Evolutionary conservation across 2,797 vertebrate genomes (phyloP).

Genomic region (Enteromius argenteus): DNA sequence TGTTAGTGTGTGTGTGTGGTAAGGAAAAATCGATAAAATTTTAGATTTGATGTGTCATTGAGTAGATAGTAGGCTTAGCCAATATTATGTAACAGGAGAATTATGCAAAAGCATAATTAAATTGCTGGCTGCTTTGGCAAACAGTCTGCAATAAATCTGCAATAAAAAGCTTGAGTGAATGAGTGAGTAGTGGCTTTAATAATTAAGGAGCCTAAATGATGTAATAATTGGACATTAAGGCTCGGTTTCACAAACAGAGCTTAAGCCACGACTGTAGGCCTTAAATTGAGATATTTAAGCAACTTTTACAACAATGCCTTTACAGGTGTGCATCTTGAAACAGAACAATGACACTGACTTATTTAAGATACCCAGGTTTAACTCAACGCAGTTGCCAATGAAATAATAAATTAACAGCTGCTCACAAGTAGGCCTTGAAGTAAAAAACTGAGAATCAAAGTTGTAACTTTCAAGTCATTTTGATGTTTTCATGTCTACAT

Average conservation of each 20-base stretch:
- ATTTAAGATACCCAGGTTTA: not conserved
- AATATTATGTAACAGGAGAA: not conserved
- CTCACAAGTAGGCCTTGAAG: no score
- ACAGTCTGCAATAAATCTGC: conserved; percentile 4
- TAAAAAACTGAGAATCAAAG: not conserved
- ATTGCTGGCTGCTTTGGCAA: not conserved
- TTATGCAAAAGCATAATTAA: not conserved
- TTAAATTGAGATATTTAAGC: no score
- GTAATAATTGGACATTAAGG: not conserved
- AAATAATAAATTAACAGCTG: not conserved
- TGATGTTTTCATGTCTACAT: not conserved
- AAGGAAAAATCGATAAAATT: not conserved
- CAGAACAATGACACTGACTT: no score
- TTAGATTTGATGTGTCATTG: not conserved
- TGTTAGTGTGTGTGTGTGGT: conserved; percentile 37
- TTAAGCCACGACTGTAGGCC: no score
- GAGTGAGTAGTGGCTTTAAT: not conserved
- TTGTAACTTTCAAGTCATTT: not conserved
- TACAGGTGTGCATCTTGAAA: no score
- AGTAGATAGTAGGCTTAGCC: not conserved
- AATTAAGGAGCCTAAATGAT: not conserved
- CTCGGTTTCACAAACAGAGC: no score
- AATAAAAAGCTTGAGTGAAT: not conserved
- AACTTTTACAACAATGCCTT: no score
- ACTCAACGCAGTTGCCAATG: not conserved